A percentile compares a stretch with the other conserved stretches of the same genome.
phyloP scores from a whole-genome alignment of 2,888 invertebrate species.

The Calliphora vomitoria region DNA sequence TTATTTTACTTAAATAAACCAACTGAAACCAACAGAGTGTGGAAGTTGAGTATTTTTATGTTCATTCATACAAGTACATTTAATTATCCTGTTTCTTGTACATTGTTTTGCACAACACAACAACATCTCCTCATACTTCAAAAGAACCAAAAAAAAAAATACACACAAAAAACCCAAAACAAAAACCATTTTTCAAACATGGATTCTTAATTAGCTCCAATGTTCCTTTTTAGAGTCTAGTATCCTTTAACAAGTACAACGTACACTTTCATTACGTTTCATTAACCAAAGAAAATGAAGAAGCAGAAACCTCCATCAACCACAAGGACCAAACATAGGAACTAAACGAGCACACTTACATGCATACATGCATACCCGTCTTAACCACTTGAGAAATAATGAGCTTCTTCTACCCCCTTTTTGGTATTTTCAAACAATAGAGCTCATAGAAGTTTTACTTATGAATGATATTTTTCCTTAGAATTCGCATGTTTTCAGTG shows the following conservation, averaged over 20 bases:
- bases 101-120: conserved; percentile 55
- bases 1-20: conserved; percentile 23
- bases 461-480: conserved; percentile 71
- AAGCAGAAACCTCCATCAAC: conserved; percentile 66
- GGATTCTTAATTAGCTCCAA: conserved; percentile 82
- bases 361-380: conserved; percentile 69
- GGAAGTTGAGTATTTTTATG: conserved; percentile 24
- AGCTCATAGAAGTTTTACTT: conserved; percentile 41
- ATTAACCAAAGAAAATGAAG: conserved; percentile 75
- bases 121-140: conserved; percentile 43
- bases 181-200: conserved; percentile 81
- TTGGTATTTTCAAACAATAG: conserved; percentile 41
- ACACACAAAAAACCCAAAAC: conserved; percentile 38
- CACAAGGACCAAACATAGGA: conserved; percentile 47
- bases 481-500: conserved; percentile 76
- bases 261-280: conserved; percentile 76
- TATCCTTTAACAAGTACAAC: conserved; percentile 51
- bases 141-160: conserved; percentile 35
- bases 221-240: conserved; percentile 75
- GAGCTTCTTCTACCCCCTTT: conserved; percentile 52
- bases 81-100: conserved; percentile 70
- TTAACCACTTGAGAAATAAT: conserved; percentile 76
- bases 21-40: neutral
- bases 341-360: conserved; percentile 16
- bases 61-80: conserved; percentile 51